Percentiles rank a stretch among this genome's conserved stretches.
Conservation (phyloP, 2,888 invertebrate genomes). For the Periphyllus acericola region DNA sequence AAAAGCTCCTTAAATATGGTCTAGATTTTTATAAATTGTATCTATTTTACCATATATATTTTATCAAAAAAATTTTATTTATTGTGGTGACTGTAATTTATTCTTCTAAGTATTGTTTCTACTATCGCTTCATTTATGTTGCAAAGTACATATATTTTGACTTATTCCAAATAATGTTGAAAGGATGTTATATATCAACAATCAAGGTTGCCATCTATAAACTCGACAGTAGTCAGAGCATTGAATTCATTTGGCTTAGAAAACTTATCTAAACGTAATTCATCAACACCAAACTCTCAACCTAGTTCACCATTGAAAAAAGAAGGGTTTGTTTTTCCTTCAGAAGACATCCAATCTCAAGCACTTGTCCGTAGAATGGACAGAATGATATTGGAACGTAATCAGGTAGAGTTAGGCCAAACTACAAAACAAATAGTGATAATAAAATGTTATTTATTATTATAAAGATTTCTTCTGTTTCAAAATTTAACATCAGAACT, state of each 20-base stretch:
- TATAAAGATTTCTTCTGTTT: background rate
- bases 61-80: background rate
- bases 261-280: conserved; percentile 63
- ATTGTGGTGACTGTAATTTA: conserved; percentile 4
- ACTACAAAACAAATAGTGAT: conserved; percentile 60
- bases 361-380: conserved; percentile 63
- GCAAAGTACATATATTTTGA: conserved; percentile 29
- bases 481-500: background rate
- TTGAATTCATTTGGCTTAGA: conserved; percentile 68
- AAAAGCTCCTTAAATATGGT: background rate
- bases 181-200: conserved; percentile 67
- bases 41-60: background rate
- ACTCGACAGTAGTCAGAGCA: conserved; percentile 76
- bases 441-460: background rate
- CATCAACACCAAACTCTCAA: conserved; percentile 70
- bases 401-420: conserved; percentile 63
- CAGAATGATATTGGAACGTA: conserved; percentile 64
- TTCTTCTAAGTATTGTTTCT: conserved; percentile 9
- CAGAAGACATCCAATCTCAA: conserved; percentile 65
- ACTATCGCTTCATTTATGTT: conserved; percentile 52
- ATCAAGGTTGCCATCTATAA: conserved; percentile 70
- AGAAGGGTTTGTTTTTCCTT: conserved; percentile 72
- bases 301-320: conserved; percentile 78
- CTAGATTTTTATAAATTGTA: too few species aligned
- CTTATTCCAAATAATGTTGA: conserved; percentile 54